These are phyloP conservation scores for Python bivittatus DNA, from an alignment of 2,113 vertebrate genomes.

Conservation along the genomic window DNA sequence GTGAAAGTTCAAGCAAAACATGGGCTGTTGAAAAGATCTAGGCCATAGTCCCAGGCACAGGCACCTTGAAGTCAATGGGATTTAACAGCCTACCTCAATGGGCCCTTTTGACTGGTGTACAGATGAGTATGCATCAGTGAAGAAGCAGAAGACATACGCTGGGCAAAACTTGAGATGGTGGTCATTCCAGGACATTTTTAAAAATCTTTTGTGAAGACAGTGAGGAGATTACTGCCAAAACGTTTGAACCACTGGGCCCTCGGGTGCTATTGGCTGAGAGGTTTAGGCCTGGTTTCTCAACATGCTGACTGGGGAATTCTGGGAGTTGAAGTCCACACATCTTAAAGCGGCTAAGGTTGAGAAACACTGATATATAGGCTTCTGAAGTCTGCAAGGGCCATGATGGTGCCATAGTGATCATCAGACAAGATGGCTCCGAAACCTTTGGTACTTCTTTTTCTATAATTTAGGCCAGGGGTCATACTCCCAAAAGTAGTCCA, in stretches of 20 bases:
- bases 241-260: too few species aligned
- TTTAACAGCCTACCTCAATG: background rate
- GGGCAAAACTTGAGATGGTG: slow-evolving; percentile 35
- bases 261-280: background rate
- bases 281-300: background rate
- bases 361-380: background rate
- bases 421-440: background rate
- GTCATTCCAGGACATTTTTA: background rate
- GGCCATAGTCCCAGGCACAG: too few species aligned
- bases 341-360: background rate
- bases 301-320: background rate
- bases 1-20: slow-evolving; percentile 81
- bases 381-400: background rate
- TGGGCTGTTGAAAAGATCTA: slow-evolving; percentile 70
- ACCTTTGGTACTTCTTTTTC: background rate
- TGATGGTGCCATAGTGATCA: background rate
- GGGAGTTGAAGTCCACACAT: background rate
- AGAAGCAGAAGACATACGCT: slow-evolving; percentile 61
- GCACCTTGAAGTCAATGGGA: background rate
- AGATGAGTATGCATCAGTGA: slow-evolving; percentile 67
- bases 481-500: background rate
- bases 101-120: slow-evolving; percentile 61
- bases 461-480: background rate
- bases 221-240: background rate
- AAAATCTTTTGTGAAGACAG: background rate